Evolutionary conservation across 2,113 vertebrate species (phyloP).

Genomic region (Desmodus rotundus): DNA sequence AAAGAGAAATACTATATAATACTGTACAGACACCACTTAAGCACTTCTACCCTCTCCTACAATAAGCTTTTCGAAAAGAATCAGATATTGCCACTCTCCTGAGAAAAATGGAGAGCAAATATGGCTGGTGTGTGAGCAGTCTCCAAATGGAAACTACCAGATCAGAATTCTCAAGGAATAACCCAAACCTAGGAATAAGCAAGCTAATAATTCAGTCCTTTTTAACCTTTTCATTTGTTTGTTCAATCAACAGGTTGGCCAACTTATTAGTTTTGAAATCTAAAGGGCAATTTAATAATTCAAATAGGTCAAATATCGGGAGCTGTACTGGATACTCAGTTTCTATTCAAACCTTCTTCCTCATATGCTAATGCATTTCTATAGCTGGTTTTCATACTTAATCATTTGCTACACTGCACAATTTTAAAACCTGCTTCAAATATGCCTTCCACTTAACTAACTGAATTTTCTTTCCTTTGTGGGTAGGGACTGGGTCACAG

Average conservation of each 20-base stretch:
- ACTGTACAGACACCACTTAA: background rate
- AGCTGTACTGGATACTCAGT: background rate
- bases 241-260: background rate
- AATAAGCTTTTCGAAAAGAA: background rate
- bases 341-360: background rate
- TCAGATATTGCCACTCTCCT: background rate
- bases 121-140: background rate
- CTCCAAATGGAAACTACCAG: background rate
- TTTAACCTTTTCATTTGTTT: slow-evolving; percentile 5
- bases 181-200: background rate
- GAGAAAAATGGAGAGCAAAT: background rate
- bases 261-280: background rate
- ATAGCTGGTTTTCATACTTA: background rate
- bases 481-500: background rate
- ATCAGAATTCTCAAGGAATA: slow-evolving; percentile 2
- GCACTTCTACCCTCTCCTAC: background rate
- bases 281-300: slow-evolving; percentile 5
- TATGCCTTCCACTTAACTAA: background rate
- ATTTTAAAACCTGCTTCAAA: slow-evolving; percentile 41
- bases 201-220: background rate
- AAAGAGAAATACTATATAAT: background rate
- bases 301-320: background rate
- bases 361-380: background rate
- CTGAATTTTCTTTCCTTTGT: slow-evolving; percentile 21
- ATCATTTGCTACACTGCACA: background rate